Base-by-base conservation (phyloP, 2,888 invertebrate genomes). In the Eucera pruinosa region DNA sequence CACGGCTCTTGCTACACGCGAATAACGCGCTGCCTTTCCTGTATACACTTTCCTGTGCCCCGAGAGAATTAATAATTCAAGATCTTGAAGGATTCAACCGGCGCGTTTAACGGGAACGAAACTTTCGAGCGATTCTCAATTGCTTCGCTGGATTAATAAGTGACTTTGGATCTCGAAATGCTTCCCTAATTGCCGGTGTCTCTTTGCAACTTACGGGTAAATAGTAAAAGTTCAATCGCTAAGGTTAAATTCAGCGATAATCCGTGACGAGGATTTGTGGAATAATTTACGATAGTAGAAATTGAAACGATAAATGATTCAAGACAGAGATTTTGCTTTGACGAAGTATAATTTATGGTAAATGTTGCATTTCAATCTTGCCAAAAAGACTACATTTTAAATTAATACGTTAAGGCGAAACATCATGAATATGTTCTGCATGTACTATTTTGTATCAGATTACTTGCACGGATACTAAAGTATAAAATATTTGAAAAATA, bases 31-130 rank as follows among this genome's bases (percentile, higher is more conserved):
- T 76, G 78, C 73, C 67, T 54, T 80, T 58, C 62, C 65, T 41
- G 52, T 72, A 50, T 73, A 69, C 78, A 66, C n/a, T n/a, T n/a
- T n/a, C n/a, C 69, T 72, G 74, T 36, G 50, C 27, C 65, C 41
- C 61, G 52, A 48, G 77, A 73, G 86, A 81, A 87, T 88, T 88
- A 89, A 87, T 87, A 88, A 88, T 85, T 88, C 83, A 86, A 68
- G 68, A 82, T 70, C 69, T 68, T 72, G 41, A 43, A 64, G 62
- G 78, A 61, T 66, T 70, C 58, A 57, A 47, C 57, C 45, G 25
- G 58, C 47, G 58, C 48, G 64, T 65, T 72, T 65, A 64, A 62
- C 45, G 52, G 52, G 39, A 54, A 69, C 68, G 41, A 64, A 58
- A 48, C 54, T 58, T 54, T 68, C 64, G 27, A 65, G 58, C 41